Evolutionary conservation across 2,888 invertebrate species (phyloP).

Genomic region (Cylloceria caligata): DNA sequence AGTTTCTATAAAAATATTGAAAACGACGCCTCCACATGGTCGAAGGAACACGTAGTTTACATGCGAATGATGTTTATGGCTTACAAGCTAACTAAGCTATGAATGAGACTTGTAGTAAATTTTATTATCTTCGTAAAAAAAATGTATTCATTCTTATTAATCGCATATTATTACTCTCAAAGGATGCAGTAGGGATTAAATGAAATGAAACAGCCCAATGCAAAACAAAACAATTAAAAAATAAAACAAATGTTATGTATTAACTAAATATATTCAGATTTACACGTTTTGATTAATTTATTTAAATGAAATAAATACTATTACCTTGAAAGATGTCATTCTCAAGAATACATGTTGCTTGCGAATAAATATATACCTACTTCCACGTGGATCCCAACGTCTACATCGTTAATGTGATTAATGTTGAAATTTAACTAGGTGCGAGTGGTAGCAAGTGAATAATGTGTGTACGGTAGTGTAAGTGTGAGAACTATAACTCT

Average conservation of each 20-base stretch:
- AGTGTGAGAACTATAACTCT: slow-evolving; percentile 22
- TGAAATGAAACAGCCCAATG: no score
- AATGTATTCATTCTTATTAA: background rate
- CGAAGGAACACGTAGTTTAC: background rate
- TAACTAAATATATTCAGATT: no score
- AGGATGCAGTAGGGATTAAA: background rate
- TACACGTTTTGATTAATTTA: no score
- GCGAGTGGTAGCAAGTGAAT: slow-evolving; percentile 6
- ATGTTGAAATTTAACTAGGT: background rate
- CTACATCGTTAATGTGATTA: slow-evolving; percentile 3
- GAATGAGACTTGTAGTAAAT: background rate
- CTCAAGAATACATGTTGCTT: background rate
- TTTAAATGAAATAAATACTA: background rate
- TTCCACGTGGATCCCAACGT: background rate
- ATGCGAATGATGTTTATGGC: background rate
- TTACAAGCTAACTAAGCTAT: background rate
- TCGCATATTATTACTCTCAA: background rate
- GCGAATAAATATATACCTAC: background rate
- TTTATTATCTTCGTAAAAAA: background rate
- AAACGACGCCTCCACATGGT: background rate
- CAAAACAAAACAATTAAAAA: no score
- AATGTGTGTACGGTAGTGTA: slow-evolving; percentile 6
- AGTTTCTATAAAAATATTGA: background rate
- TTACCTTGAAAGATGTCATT: no score
- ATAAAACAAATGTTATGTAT: no score